Evolutionary conservation across 2,797 vertebrate genomes (phyloP).

Genomic region (Xenops minutus): DNA sequence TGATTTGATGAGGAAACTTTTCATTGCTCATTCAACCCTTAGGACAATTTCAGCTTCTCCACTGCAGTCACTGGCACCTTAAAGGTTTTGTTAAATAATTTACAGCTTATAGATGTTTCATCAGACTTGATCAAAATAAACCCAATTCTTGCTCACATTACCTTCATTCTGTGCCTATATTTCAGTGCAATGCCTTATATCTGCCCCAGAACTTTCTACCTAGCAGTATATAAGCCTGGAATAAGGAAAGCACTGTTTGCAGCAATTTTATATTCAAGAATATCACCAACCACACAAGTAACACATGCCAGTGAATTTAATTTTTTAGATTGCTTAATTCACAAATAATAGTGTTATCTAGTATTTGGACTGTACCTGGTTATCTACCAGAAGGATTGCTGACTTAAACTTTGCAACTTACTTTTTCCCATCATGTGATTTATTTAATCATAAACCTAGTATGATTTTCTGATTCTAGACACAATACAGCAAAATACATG

Average conservation of each 20-base stretch:
- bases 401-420: background rate
- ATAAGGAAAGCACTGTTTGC: background rate
- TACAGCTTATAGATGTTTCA: background rate
- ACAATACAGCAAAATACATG: background rate
- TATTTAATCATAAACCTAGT: background rate
- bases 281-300: background rate
- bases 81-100: constrained; percentile 17
- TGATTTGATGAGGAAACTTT: constrained; percentile 14
- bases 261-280: background rate
- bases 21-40: background rate
- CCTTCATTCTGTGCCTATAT: background rate
- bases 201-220: background rate
- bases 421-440: background rate
- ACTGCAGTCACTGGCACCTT: background rate
- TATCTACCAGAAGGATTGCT: background rate
- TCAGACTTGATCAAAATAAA: background rate
- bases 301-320: background rate
- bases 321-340: background rate
- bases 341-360: background rate
- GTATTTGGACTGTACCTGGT: background rate
- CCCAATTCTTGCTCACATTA: background rate
- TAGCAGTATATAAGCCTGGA: background rate
- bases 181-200: background rate
- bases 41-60: constrained; percentile 10
- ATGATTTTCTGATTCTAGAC: background rate